Conservation (phyloP, 2,797 vertebrate species). For the Anableps anableps region DNA sequence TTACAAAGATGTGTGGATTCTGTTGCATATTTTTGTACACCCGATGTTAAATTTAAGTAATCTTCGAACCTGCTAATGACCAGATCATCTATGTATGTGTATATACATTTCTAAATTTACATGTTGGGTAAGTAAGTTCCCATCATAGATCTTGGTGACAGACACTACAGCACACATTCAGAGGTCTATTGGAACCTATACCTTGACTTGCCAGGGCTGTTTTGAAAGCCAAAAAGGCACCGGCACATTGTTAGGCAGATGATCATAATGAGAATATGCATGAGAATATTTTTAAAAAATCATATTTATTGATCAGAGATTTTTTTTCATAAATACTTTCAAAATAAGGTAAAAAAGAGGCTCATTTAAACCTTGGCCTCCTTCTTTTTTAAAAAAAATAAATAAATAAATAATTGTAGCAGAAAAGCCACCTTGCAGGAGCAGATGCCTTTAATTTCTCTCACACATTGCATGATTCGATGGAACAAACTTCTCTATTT, state of each 20-base stretch:
- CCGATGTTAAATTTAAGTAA: background rate
- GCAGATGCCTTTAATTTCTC: conserved; percentile 3
- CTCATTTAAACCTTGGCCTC: background rate
- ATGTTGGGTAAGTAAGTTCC: background rate
- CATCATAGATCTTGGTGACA: background rate
- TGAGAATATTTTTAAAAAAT: background rate
- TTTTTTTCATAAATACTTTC: background rate
- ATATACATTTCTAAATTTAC: background rate
- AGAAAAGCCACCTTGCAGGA: background rate
- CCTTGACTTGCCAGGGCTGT: background rate
- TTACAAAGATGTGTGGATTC: background rate
- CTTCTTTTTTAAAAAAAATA: background rate
- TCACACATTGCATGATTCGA: background rate
- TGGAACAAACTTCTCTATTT: conserved; percentile 30
- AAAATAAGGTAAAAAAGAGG: background rate
- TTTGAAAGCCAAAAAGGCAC: background rate
- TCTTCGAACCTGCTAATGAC: background rate
- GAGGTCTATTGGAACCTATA: background rate
- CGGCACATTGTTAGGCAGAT: background rate
- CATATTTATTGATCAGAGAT: background rate
- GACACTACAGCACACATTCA: background rate
- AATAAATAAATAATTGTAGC: background rate
- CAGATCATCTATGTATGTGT: background rate
- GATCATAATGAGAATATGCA: background rate
- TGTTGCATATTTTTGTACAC: background rate